A percentile compares a stretch with the other conserved stretches of the same genome.
These are phyloP conservation scores for Hirundichthys speculiger DNA, from an alignment of 2,113 vertebrate genomes.

Conservation along the genomic window DNA sequence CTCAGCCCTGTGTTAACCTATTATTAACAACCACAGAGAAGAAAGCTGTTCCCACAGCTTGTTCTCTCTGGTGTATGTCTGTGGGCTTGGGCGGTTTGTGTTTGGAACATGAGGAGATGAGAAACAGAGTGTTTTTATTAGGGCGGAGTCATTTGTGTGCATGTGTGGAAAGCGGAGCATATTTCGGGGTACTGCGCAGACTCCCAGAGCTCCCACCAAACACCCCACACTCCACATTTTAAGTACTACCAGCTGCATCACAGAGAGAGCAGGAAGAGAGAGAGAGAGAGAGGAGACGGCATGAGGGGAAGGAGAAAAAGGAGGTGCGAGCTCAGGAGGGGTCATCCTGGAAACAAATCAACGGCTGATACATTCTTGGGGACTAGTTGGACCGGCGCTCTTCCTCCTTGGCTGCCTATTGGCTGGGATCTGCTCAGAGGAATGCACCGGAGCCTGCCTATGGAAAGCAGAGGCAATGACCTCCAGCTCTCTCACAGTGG, in stretches of 20 bases:
- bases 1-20: slow-evolving; percentile 51
- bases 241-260: slow-evolving; percentile 83
- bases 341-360: slow-evolving; percentile 79
- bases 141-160: slow-evolving; percentile 72
- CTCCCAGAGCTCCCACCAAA: slow-evolving; percentile 64
- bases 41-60: slow-evolving; percentile 52
- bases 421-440: slow-evolving; percentile 68
- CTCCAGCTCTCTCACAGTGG: slow-evolving; percentile 63
- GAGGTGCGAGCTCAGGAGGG: slow-evolving; percentile 61
- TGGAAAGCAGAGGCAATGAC: slow-evolving; percentile 78
- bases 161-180: slow-evolving; percentile 66
- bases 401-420: slow-evolving; percentile 67
- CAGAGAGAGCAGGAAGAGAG: slow-evolving; percentile 50
- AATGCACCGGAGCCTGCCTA: slow-evolving; percentile 76
- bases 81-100: slow-evolving; percentile 60
- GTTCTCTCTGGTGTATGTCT: slow-evolving; percentile 32
- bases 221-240: slow-evolving; percentile 68
- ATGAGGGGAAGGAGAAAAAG: slow-evolving; percentile 17
- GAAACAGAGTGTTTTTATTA: slow-evolving; percentile 77
- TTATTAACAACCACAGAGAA: slow-evolving; percentile 58
- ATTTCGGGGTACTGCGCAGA: slow-evolving; percentile 68
- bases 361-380: slow-evolving; percentile 74
- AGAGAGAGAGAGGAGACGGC: slow-evolving; percentile 14
- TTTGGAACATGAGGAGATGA: slow-evolving; percentile 74
- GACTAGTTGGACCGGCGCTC: slow-evolving; percentile 68